Percentiles rank a stretch among this genome's conserved stretches.
Conservation (phyloP, 1,140 invertebrate genomes). For the Drosophila rhopaloa region DNA sequence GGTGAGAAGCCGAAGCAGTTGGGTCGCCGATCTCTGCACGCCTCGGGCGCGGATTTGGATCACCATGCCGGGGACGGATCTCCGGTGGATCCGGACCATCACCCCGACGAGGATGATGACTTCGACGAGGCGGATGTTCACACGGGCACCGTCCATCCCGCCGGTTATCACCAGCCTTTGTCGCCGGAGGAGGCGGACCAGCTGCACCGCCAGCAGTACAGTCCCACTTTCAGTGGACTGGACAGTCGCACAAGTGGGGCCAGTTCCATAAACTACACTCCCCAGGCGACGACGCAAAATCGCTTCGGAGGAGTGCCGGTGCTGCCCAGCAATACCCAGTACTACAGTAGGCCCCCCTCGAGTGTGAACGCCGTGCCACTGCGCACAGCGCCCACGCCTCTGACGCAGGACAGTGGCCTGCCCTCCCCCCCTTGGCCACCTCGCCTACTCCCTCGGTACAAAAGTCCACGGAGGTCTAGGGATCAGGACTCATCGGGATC, state of each 20-base stretch:
- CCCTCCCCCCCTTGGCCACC: constrained; percentile 77
- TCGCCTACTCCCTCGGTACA: constrained; percentile 80
- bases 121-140: constrained; percentile 71
- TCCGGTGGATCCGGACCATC: constrained; percentile 22
- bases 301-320: constrained; percentile 81
- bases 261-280: constrained; percentile 73
- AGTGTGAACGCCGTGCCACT: constrained; percentile 49
- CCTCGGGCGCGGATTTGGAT: constrained; percentile 84
- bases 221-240: constrained; percentile 81
- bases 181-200: constrained; percentile 78
- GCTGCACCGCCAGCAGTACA: constrained; percentile 73
- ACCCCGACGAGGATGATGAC: constrained; percentile 77
- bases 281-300: constrained; percentile 66
- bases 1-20: constrained; percentile 85
- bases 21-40: constrained; percentile 85
- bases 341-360: constrained; percentile 72
- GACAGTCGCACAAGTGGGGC: constrained; percentile 76
- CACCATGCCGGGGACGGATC: constrained; percentile 43
- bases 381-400: constrained; percentile 55
- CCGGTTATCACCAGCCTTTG: constrained; percentile 74
- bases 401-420: constrained; percentile 78
- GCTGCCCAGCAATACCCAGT: constrained; percentile 74
- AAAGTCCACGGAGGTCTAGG: constrained; percentile 83
- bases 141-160: constrained; percentile 59
- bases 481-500: constrained; percentile 31